phyloP scores from a whole-genome alignment of 2,888 invertebrate genomes.

The Nemoura dubitans region DNA sequence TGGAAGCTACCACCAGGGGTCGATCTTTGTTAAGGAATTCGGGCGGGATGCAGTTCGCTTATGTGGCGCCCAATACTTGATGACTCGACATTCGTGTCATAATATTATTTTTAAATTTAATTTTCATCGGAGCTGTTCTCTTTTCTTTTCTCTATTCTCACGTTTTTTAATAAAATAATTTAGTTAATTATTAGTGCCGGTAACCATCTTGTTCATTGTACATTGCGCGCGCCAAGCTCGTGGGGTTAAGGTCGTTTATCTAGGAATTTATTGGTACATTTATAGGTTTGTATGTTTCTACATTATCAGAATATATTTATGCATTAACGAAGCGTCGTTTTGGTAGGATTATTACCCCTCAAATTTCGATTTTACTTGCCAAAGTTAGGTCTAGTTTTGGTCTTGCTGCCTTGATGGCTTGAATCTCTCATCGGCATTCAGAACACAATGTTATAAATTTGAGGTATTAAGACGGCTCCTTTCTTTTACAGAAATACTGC shows the following conservation, averaged over 20 bases:
- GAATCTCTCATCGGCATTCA: neutral
- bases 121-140: neutral
- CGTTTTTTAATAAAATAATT: neutral
- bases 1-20: constrained; percentile 38
- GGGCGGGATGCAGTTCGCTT: constrained; percentile 43
- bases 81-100: constrained; percentile 31
- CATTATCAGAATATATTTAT: neutral
- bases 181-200: neutral
- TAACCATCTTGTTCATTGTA: neutral
- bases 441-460: neutral
- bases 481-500: neutral
- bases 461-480: neutral
- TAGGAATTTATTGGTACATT: neutral
- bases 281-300: neutral
- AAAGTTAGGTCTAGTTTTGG: neutral
- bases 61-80: constrained; percentile 39
- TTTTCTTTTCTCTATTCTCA: neutral
- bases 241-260: neutral
- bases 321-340: neutral
- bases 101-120: constrained; percentile 9
- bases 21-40: constrained; percentile 44
- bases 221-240: neutral
- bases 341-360: neutral
- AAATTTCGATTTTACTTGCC: neutral
- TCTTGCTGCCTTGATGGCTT: neutral